These are phyloP conservation scores for Anastrepha obliqua DNA, from an alignment of 1,140 invertebrate species.

Conservation along the genomic window DNA sequence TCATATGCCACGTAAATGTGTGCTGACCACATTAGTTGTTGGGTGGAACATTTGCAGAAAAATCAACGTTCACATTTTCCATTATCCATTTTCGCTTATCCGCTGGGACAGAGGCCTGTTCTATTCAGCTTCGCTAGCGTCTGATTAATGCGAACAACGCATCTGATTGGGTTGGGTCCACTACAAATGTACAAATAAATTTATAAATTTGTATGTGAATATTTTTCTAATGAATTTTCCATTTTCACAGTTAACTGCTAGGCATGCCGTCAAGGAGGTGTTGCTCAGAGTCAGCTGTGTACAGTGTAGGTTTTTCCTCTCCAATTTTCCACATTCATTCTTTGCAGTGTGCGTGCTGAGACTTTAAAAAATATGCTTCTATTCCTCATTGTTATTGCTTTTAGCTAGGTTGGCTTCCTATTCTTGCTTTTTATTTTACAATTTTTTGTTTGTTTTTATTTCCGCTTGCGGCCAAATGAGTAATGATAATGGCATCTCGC, in stretches of 20 bases:
- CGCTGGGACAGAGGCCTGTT: not conserved
- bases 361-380: conserved; percentile 5
- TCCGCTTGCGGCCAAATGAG: conserved; percentile 64
- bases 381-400: not conserved
- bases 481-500: conserved; percentile 55
- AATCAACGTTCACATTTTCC: conserved; percentile 35
- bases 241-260: not conserved
- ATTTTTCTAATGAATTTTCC: conserved; percentile 11
- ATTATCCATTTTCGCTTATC: conserved; percentile 19
- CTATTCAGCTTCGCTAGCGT: not conserved
- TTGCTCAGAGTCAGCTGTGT: not conserved
- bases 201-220: not conserved
- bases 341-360: not conserved
- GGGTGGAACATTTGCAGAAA: conserved; percentile 37
- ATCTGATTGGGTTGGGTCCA: conserved; percentile 18
- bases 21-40: conserved; percentile 32
- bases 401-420: not conserved
- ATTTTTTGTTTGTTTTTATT: conserved; percentile 61
- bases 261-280: not conserved
- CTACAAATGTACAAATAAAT: not conserved
- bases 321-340: conserved; percentile 26
- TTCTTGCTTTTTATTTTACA: not conserved
- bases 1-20: not conserved
- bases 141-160: conserved; percentile 44
- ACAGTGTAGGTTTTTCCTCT: conserved; percentile 6